A percentile compares a stretch with the other conserved stretches of the same genome.
phyloP scores from a whole-genome alignment of 2,888 invertebrate genomes.

The Dryobota labecula region DNA sequence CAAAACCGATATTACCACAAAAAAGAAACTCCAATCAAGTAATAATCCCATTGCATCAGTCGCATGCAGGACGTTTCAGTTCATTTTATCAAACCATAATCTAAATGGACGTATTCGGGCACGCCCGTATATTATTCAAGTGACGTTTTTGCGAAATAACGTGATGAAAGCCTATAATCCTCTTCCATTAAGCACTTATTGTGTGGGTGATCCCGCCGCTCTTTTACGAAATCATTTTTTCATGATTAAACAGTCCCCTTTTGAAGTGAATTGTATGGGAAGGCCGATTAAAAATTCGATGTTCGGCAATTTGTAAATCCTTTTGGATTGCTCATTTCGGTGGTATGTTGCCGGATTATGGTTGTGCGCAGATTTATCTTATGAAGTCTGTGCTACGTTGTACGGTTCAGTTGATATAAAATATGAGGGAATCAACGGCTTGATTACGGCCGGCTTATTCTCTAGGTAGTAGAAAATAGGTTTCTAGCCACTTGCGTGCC shows the following conservation, averaged over 20 bases:
- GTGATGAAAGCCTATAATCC: conserved; percentile 81
- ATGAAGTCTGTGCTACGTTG: neutral
- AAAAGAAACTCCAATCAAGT: conserved; percentile 41
- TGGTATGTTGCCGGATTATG: conserved; percentile 36
- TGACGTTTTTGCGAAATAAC: conserved; percentile 77
- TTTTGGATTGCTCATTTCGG: conserved; percentile 53
- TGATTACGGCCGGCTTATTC: too few relatives aligned
- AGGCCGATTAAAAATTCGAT: conserved; percentile 54
- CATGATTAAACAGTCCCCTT: conserved; percentile 73
- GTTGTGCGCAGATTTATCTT: conserved; percentile 16
- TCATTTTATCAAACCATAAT: conserved; percentile 74
- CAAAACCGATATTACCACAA: conserved; percentile 8
- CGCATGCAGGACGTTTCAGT: conserved; percentile 54
- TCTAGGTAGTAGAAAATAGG: too few relatives aligned
- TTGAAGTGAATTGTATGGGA: conserved; percentile 56
- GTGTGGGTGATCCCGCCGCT: conserved; percentile 71
- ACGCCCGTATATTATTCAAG: conserved; percentile 73
- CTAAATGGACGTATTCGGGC: conserved; percentile 75
- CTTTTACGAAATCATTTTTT: conserved; percentile 74
- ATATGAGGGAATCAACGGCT: too few relatives aligned
- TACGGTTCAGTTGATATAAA: neutral
- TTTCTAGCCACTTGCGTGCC: too few relatives aligned
- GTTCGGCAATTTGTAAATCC: conserved; percentile 59
- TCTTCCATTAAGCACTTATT: conserved; percentile 80
- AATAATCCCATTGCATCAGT: conserved; percentile 54